Conservation (phyloP, 2,113 vertebrate species). For the Cyrtonyx montezumae region DNA sequence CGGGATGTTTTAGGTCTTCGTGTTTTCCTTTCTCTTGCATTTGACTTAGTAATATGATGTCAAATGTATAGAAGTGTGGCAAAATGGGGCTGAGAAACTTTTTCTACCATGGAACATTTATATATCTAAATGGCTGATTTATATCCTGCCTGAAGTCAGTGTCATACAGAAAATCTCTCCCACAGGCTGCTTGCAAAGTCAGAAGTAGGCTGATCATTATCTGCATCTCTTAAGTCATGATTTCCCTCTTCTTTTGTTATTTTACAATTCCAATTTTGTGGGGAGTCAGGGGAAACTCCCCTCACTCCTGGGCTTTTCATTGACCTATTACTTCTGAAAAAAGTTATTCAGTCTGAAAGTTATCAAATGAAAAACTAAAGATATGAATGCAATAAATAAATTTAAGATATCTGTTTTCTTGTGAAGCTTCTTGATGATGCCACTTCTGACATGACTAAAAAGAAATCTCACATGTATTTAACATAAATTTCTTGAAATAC, state of each 20-base stretch:
- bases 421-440: background rate
- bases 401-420: background rate
- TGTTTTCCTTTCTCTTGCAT: background rate
- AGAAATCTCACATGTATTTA: background rate
- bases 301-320: conserved; percentile 54
- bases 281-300: conserved; percentile 41
- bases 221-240: conserved; percentile 43
- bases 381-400: background rate
- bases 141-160: conserved; percentile 44
- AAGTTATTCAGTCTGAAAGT: conserved; percentile 1
- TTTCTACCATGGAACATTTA: conserved; percentile 16
- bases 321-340: conserved; percentile 45
- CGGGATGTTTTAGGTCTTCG: background rate
- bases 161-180: conserved; percentile 25
- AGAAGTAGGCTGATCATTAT: conserved; percentile 66
- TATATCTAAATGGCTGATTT: conserved; percentile 13
- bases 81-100: background rate
- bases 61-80: background rate
- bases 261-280: conserved; percentile 47
- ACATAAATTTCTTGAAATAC: background rate
- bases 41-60: background rate
- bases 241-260: conserved; percentile 43
- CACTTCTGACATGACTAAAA: background rate
- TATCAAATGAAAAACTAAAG: background rate
- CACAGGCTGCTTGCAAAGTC: conserved; percentile 50